Conservation (phyloP, 1,140 invertebrate species). For the Dinothrombium tinctorium region DNA sequence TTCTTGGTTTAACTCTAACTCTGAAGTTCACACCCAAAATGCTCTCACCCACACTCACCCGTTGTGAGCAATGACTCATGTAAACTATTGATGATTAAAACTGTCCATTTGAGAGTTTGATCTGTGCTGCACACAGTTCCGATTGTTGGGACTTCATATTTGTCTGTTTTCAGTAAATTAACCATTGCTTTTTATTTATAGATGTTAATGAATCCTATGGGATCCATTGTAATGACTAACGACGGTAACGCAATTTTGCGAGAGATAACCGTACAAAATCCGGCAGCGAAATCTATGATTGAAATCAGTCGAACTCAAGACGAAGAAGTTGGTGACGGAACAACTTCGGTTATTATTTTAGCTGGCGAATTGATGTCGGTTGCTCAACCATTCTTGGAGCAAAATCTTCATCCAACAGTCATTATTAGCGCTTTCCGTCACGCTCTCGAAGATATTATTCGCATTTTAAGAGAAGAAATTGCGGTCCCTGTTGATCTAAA, state of each 20-base stretch:
- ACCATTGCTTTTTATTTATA: constrained; percentile 14
- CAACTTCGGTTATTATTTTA: constrained; percentile 92
- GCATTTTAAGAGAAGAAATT: constrained; percentile 40
- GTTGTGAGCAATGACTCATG: not conserved
- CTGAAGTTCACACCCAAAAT: too few species aligned
- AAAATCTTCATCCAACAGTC: constrained; percentile 90
- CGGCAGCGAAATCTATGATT: constrained; percentile 96
- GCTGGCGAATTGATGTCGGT: constrained; percentile 79
- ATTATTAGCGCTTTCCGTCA: constrained; percentile 84
- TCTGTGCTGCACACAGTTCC: not conserved
- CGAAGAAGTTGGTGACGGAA: constrained; percentile 98
- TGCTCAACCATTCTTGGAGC: constrained; percentile 72
- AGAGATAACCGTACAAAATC: constrained; percentile 94
- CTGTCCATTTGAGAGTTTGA: too few species aligned
- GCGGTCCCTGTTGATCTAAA: constrained; percentile 48
- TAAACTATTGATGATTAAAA: not conserved
- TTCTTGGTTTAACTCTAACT: too few species aligned
- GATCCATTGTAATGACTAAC: constrained; percentile 98
- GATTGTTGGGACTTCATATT: constrained; percentile 15
- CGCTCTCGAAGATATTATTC: constrained; percentile 77
- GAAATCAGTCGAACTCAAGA: constrained; percentile 97
- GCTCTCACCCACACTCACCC: too few species aligned
- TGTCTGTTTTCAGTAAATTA: too few species aligned
- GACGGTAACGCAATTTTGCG: constrained; percentile 98
- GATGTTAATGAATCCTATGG: constrained; percentile 99